Evolutionary conservation across 2,888 invertebrate species (phyloP), one percentile per base, ranked within the genome.

Genomic region (Lithosia quadra): DNA sequence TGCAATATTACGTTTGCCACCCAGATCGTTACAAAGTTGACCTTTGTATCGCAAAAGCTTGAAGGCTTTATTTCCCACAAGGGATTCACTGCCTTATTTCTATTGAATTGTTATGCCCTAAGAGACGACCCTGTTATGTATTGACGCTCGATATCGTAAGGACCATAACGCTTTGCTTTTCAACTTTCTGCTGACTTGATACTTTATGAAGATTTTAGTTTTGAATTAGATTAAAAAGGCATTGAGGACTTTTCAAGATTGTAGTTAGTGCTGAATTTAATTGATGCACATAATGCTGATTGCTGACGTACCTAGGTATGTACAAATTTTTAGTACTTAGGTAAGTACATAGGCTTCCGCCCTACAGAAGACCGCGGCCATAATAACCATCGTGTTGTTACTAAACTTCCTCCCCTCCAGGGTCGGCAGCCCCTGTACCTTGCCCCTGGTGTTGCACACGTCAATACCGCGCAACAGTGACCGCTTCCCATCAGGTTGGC

Each of bases 91-190:
- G 78, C 82, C 77, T 81, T 81, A 77, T 82, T 58, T 80, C 84
- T 82, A 85, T 87, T 84, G 83, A 85, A 86, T 85, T 78, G 86
- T 82, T 84, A 86, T 80, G 79, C 80, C 78, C 74, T 73, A 74
- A 56, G 78, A 76, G 78, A 75, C 72, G 72, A 24, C 68, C 81
- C 76, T 74, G 68, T 80, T 80, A 77, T 76, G 80, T 81, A 79
- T 81, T 77, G 69, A 39, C 69, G 64, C 69, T 77, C 70, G 69
- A 78, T 80, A 79, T 80, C 78, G 72, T 73, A 74, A 69, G 68
- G 74, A 66, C 70, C 74, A 69, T 79, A 80, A 78, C 70, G 67
- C 60, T 73, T 75, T 62, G 49, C 62, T 43, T 49, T 49, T 24
- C 24, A 62, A 49, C 36, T 39, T 39, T 36, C 22, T 24, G n/a